Base-by-base conservation (phyloP, 2,888 invertebrate genomes). In the Lathronympha strigana region DNA sequence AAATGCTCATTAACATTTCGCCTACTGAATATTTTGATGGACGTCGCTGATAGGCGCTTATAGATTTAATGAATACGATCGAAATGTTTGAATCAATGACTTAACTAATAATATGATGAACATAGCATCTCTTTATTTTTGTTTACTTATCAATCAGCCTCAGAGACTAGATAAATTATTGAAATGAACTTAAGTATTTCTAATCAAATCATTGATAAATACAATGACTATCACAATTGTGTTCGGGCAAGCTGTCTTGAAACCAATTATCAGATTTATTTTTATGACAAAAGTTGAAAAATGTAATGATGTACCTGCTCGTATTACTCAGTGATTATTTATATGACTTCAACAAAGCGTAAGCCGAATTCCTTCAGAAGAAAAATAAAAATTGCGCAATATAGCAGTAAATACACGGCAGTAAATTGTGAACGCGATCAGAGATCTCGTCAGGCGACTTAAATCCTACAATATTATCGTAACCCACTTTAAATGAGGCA, bases 391-490 rank as follows among this genome's bases (percentile, higher is more conserved):
- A 36, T 57, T 40, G 23, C 23, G 23, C 31, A 60, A 64, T 43
- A 28, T 21, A 45, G 36, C 51, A 36, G 58, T 45, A 64, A 64
- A 64, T 64, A 64, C 64, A 45, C 5, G 38, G n/a, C 47, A 54
- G 47, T 66, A 61, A 40, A 54, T 66, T 61, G 31, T 25, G 36
- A 53, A 21, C 31, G 54, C 31, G 43, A 40, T 61, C 31, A 23
- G 40, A 47, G 31, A 45, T 66, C 60, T 54, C 66, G 54, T 38
- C 66, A n/a, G 61, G 47, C 51, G 60, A 61, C 40, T 47, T 66
- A 61, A 66, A 54, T 66, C 66, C 60, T 61, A 54, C 66, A 61
- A 60, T 66, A 66, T 66, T 66, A 61, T 61, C 66, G 60, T 66
- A 66, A 66, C 66, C 66, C 61, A 66, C 47, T 49, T 66, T 66